Evolutionary conservation across 2,888 invertebrate genomes (phyloP).

Genomic region (Epinotia bilunana): DNA sequence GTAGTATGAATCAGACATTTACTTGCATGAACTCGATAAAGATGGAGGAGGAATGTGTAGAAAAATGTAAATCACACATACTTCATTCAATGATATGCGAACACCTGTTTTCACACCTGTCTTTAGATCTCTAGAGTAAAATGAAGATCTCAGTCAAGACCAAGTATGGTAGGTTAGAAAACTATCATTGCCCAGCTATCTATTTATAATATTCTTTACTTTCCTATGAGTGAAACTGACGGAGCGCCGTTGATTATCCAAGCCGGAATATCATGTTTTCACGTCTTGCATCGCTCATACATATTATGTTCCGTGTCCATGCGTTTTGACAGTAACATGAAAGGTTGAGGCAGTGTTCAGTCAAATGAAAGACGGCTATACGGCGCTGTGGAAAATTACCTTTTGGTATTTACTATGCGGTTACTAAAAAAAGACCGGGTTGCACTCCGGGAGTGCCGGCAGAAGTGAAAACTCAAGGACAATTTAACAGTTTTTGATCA

Average conservation of each 20-base stretch:
- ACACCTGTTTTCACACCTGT: slow-evolving; percentile 12
- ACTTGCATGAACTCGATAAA: background rate
- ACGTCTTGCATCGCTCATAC: slow-evolving; percentile 40
- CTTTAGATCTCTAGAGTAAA: slow-evolving; percentile 15
- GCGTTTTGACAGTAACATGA: slow-evolving; percentile 10
- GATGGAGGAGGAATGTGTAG: too few species aligned
- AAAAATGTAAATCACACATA: background rate
- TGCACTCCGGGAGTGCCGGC: too few species aligned
- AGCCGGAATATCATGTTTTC: slow-evolving; percentile 62
- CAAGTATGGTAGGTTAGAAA: slow-evolving; percentile 45
- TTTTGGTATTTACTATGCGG: background rate
- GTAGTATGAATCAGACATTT: background rate
- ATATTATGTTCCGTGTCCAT: slow-evolving; percentile 2
- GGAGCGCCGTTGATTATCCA: slow-evolving; percentile 63
- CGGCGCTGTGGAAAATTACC: background rate
- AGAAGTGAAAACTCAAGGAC: too few species aligned
- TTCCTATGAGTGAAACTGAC: slow-evolving; percentile 72
- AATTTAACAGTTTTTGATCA: too few species aligned
- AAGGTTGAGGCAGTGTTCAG: background rate
- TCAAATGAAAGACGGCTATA: background rate
- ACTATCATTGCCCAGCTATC: slow-evolving; percentile 43
- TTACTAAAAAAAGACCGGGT: too few species aligned
- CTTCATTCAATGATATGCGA: background rate
- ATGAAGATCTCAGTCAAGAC: slow-evolving; percentile 28
- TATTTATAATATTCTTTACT: slow-evolving; percentile 59